Conservation (phyloP, 2,797 vertebrate species). For the Sebastes melanostomus region DNA sequence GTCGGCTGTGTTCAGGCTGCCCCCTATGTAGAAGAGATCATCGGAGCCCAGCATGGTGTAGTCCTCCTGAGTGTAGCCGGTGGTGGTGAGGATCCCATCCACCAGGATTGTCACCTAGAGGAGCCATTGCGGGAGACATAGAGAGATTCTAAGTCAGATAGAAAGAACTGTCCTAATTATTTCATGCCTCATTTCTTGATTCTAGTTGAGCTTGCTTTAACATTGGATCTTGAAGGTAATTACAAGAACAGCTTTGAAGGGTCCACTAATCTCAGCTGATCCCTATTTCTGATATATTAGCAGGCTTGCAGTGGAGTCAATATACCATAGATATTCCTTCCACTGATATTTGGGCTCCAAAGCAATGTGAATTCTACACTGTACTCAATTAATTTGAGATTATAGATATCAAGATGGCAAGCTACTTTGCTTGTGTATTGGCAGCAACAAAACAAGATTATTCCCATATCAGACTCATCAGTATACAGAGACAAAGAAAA, state of each 20-base stretch:
- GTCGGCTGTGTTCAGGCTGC: slow-evolving; percentile 94
- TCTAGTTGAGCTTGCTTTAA: slow-evolving; percentile 55
- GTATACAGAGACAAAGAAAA: slow-evolving; percentile 45
- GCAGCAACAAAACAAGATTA: slow-evolving; percentile 47
- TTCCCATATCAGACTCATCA: slow-evolving; percentile 57
- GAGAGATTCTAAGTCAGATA: slow-evolving; percentile 42
- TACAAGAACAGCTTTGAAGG: slow-evolving; percentile 64
- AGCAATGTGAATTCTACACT: slow-evolving; percentile 26
- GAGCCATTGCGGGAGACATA: slow-evolving; percentile 6
- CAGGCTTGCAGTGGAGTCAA: slow-evolving; percentile 44
- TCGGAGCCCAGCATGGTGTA: slow-evolving; percentile 97
- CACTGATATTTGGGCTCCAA: slow-evolving; percentile 34
- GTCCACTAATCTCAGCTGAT: slow-evolving; percentile 64
- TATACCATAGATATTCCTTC: slow-evolving; percentile 49
- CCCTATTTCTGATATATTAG: slow-evolving; percentile 62
- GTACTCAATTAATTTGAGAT: slow-evolving; percentile 54
- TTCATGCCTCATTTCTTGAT: slow-evolving; percentile 64
- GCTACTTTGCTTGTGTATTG: slow-evolving; percentile 29
- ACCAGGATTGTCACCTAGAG: slow-evolving; percentile 93
- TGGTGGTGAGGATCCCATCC: slow-evolving; percentile 94
- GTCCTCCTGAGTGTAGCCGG: slow-evolving; percentile 96
- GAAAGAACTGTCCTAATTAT: slow-evolving; percentile 64
- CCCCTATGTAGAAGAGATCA: slow-evolving; percentile 96
- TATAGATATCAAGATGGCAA: slow-evolving; percentile 47
- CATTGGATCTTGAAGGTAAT: slow-evolving; percentile 64